A percentile compares a stretch with the other conserved stretches of the same genome.
Evolutionary conservation across 2,113 vertebrate genomes (phyloP).

Genomic region (Cnemophilus loriae): DNA sequence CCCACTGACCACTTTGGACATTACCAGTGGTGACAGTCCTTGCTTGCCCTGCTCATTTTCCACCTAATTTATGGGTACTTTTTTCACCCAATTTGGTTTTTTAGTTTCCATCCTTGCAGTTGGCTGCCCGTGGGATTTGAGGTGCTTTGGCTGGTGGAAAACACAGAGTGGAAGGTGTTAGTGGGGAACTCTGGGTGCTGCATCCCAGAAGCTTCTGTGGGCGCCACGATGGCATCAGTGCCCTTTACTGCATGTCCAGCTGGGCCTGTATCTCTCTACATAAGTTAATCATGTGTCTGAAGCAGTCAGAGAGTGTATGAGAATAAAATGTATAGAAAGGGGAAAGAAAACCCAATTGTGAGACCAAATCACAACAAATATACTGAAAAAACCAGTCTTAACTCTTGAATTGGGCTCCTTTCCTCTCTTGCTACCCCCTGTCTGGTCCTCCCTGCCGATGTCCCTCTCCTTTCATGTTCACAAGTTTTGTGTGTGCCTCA

Average conservation of each 20-base stretch:
- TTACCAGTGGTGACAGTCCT: background rate
- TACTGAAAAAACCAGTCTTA: background rate
- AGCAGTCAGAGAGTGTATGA: background rate
- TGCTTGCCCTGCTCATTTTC: background rate
- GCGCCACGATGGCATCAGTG: fast-evolving
- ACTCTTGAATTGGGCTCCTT: background rate
- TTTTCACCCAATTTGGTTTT: background rate
- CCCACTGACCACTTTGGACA: background rate
- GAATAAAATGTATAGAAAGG: background rate
- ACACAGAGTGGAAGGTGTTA: background rate
- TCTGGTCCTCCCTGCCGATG: background rate
- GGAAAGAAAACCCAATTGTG: background rate
- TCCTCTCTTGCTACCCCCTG: fast-evolving
- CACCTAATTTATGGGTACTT: background rate
- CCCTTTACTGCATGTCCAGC: background rate
- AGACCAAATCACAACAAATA: background rate
- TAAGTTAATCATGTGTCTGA: background rate
- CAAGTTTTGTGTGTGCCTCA: too few relatives aligned
- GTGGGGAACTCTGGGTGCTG: background rate
- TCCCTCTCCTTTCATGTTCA: background rate
- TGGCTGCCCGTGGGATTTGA: background rate
- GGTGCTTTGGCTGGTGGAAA: background rate
- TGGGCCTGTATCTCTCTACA: background rate
- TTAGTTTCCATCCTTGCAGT: background rate
- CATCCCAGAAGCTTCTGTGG: background rate